Conservation (phyloP, 2,888 invertebrate genomes). For the Netelia melanura region DNA sequence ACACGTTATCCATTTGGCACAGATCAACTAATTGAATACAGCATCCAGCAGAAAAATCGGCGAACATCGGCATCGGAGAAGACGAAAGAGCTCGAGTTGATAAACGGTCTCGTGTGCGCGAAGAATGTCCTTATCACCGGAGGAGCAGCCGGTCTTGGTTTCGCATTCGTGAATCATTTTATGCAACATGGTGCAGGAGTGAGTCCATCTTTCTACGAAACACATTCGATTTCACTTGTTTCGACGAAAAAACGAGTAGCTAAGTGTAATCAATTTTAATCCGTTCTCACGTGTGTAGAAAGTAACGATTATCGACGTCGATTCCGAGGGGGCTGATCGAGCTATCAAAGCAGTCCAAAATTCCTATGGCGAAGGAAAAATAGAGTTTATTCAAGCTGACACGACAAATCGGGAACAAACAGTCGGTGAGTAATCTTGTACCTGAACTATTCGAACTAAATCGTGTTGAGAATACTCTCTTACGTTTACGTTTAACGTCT, state of each 20-base stretch:
- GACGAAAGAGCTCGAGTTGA: slow-evolving; percentile 79
- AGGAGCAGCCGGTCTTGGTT: slow-evolving; percentile 80
- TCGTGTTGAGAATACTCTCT: too few relatives aligned
- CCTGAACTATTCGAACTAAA: too few relatives aligned
- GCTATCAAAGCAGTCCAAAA: slow-evolving; percentile 76
- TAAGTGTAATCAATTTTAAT: not conserved
- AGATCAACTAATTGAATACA: slow-evolving; percentile 44
- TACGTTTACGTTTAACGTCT: not conserved
- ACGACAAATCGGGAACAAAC: slow-evolving; percentile 76
- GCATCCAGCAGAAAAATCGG: slow-evolving; percentile 65
- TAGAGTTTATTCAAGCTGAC: slow-evolving; percentile 77
- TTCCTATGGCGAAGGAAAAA: slow-evolving; percentile 75
- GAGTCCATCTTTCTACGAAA: slow-evolving; percentile 57
- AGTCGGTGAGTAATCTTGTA: slow-evolving; percentile 71
- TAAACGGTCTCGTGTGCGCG: slow-evolving; percentile 78
- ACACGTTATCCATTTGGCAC: not conserved
- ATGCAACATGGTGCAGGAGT: slow-evolving; percentile 80
- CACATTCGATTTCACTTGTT: not conserved
- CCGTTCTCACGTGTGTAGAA: slow-evolving; percentile 70
- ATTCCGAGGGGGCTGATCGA: slow-evolving; percentile 71
- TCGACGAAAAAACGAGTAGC: not conserved
- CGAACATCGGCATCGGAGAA: slow-evolving; percentile 79
- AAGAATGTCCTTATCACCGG: slow-evolving; percentile 81
- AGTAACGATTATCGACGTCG: slow-evolving; percentile 78
- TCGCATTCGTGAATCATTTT: slow-evolving; percentile 80